Evolutionary conservation across 2,113 vertebrate species (phyloP), one percentile per base, ranked within the genome.

Genomic region (Tretioscincus oriximinensis): DNA sequence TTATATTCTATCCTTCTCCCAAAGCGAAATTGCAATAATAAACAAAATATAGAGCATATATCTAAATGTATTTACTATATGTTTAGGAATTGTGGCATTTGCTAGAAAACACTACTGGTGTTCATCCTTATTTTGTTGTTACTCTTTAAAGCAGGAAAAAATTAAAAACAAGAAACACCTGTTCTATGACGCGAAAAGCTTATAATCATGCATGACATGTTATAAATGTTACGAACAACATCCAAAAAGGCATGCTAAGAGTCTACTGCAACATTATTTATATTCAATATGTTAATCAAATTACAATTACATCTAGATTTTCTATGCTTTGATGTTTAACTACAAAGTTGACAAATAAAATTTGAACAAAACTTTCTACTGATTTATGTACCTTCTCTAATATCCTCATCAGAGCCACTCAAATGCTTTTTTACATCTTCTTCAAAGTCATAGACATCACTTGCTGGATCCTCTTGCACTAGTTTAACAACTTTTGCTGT

Each of bases 401-500:
- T 75, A 67, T 93, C 93, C 68, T 95, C 95, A 31, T 95, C 94
- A 21, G 94, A 93, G 82, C 83, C 92, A 88, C 89, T 93, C 76
- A 91, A 84, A 58, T 84, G 77, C 81, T 93, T 94, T 41, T 87
- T 86, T 60, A 90, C 87, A 20, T 81, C 86, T 69, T 91, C 90
- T 14, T 92, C 86, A 69, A 92, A 92, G 58, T 89, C 87, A 89
- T 84, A 95, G 45, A 81, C 14, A 84, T 83, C 61, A 21, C 81
- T 9, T 11, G 81, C 20, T 89, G 92, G 86, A 60, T 90, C 85
- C 22, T 95, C 92, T 65, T 90, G 88, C 9, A 73, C 74, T 45
- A 49, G 4, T 81, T 93, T 95, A 70, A 67, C 80, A 74, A 86
- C 73, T 85, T 94, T 95, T 35, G 85, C 89, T 47, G 83, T 54